Base-by-base conservation (phyloP, 2,888 invertebrate species). In the Crematogaster levior region DNA sequence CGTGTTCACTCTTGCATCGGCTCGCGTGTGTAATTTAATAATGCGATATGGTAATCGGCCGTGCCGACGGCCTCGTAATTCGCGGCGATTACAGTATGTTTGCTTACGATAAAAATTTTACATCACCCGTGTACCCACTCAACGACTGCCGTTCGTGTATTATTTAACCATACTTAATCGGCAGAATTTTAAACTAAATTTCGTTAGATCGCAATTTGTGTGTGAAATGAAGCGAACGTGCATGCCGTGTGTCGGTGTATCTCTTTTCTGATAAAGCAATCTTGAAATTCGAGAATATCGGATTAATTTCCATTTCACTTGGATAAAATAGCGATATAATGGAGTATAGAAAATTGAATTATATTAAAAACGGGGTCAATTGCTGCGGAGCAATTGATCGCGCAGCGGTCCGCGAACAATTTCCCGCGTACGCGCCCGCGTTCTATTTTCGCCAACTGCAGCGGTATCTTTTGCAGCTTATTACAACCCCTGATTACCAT, bases 71-170 rank as follows among this genome's bases (percentile, higher is more conserved):
- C 56, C 75, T 65, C 74, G 81, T 81, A 81, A 81, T 81, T 75
- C 46, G 74, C 63, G 34, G 37, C 75, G 75, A 81, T 81, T 81
- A 81, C 75, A 65, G 73, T 81, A 81, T 75, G 75, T 81, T 81
- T 81, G 81, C 65, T 75, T 75, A 63, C 74, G 81, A 81, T 81
- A 74, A 81, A 81, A 81, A 81, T 74, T 81, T 81, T 81, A 81
- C 65, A 63, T 53, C 43, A 43, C 21, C 7, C 68, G 30, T 56
- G 40, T 40, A 68, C 40, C 30, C 12, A 27, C 51, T 66, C 30
- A 34, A 56, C 56, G 56, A 66, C 18, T 18, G 21, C 53, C 9
- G 40, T 34, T 77, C 46, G 56, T 79, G 51, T 34, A 21, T 77
- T 77, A 70, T 79, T 79, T 79, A 70, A 70, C 77, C 56, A 56